Evolutionary conservation across 2,888 invertebrate genomes (phyloP), one percentile per base, ranked within the genome.

Genomic region (Drosophila pseudotakahashii): DNA sequence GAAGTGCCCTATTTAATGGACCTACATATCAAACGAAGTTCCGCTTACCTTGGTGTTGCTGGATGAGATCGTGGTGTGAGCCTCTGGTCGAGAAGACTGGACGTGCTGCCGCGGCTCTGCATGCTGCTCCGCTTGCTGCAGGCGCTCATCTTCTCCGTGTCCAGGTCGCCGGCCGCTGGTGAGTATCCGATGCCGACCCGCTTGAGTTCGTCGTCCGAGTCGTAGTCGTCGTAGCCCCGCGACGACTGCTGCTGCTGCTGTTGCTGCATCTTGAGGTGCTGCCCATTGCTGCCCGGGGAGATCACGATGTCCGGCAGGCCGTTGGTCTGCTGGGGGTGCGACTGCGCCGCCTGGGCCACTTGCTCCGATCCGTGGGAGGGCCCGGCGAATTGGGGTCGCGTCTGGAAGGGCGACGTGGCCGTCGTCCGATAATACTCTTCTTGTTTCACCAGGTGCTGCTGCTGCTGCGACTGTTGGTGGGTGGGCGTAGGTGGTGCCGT

Each of bases 111-210:
- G 73, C 98, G 95, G 91, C 97, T 97, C 92, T 97, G 97, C 93
- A 97, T 95, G 91, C 97, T 97, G 92, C 97, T 97, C 70, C 97
- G 94, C 91, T 97, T 97, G 92, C 97, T 97, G 93, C 97, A 97
- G 79, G 96, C 94, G 77, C 95, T 95, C 79, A 95, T 92, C 92
- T 95, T 95, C 77, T 94, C 95, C 89, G 95, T 95, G 92, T 95
- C 96, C 93, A 94, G 94, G 89, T 97, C 97, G 92, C 88, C 89
- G 57, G 86, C 78, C 30, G 88, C 84, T 53, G 86, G 90, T 51
- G 89, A 91, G 70, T 89, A 90, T 91, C 96, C 95, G 79, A 97
- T 97, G 90, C 97, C 97, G 91, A 97, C 97, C 76, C 96, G 93
- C 75, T 96, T 94, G 72, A 98, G 93, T 89, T 98, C 98, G 91